Conservation (phyloP, 2,113 vertebrate species). For the Bufo bufo region DNA sequence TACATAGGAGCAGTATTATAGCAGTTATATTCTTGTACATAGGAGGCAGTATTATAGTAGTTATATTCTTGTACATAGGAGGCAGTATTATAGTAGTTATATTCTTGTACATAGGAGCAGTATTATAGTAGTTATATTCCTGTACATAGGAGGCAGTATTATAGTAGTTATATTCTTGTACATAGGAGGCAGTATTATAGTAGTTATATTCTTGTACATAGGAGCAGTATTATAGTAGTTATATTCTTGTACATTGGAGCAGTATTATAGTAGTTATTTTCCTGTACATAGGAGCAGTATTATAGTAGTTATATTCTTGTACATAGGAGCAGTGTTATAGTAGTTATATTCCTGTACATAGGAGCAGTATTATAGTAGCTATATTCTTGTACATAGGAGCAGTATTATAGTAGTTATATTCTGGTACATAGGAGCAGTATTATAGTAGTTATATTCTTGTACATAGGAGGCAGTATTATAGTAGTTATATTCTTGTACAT, state of each 20-base stretch:
- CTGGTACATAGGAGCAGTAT: too few relatives aligned
- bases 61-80: background rate
- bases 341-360: too few relatives aligned
- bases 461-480: background rate
- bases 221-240: background rate
- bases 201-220: background rate
- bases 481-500: background rate
- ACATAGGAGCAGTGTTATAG: too few relatives aligned
- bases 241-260: background rate
- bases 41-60: background rate
- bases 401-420: too few relatives aligned
- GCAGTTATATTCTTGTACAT: background rate
- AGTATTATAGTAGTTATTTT: too few relatives aligned
- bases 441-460: background rate
- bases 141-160: background rate
- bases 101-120: background rate
- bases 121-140: background rate
- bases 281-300: too few relatives aligned
- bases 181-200: background rate
- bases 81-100: background rate
- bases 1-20: background rate
- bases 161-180: conserved; percentile 5
- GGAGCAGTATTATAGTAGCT: too few relatives aligned
- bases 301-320: too few relatives aligned
- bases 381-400: background rate